A percentile compares a stretch with the other conserved stretches of the same genome.
Conservation (phyloP, 2,888 invertebrate genomes). For the Autographa gamma region DNA sequence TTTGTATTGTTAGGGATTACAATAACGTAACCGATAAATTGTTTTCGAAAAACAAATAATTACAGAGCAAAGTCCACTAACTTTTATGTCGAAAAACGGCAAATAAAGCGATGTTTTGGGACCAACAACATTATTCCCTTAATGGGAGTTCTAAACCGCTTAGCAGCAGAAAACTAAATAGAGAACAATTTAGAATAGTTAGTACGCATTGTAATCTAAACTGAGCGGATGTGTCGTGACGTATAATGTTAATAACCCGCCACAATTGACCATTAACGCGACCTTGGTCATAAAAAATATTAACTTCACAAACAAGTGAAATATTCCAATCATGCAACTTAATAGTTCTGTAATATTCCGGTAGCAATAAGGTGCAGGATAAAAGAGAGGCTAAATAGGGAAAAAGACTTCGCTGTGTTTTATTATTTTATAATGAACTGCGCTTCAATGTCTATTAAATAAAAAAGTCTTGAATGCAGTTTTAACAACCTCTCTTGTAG, state of each 20-base stretch:
- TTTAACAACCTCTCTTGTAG: not conserved
- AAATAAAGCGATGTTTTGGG: constrained; percentile 21
- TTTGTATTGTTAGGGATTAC: not conserved
- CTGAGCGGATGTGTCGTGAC: constrained; percentile 43
- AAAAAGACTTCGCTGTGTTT: constrained; percentile 10
- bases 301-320: constrained; percentile 13
- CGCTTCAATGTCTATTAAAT: not conserved
- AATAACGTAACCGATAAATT: not conserved
- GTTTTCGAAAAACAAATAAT: not conserved
- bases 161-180: constrained; percentile 28
- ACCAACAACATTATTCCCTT: constrained; percentile 18
- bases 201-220: constrained; percentile 36
- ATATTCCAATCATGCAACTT: constrained; percentile 17
- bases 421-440: constrained; percentile 18
- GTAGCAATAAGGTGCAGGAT: constrained; percentile 1
- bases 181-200: constrained; percentile 42
- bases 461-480: not conserved
- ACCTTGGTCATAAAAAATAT: constrained; percentile 17
- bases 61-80: not conserved
- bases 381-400: constrained; percentile 14
- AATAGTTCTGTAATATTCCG: constrained; percentile 8
- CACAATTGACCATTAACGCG: constrained; percentile 32
- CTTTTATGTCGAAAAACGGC: not conserved
- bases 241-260: constrained; percentile 20
- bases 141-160: constrained; percentile 24